phyloP scores from a whole-genome alignment of 2,113 vertebrate genomes.

The Azemiops feae region DNA sequence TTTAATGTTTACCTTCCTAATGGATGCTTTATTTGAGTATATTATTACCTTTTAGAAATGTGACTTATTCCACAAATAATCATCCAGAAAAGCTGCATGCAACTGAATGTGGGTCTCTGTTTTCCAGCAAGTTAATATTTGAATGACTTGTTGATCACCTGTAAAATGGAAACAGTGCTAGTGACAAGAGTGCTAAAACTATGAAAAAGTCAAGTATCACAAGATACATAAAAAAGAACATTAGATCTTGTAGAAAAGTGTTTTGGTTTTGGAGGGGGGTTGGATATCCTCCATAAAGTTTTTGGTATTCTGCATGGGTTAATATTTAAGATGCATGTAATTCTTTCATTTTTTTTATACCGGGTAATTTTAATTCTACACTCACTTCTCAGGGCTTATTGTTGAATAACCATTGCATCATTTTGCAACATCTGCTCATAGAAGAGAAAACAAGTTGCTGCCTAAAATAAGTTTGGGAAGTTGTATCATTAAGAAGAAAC shows the following conservation, averaged over 20 bases:
- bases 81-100: neutral
- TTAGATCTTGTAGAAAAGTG: neutral
- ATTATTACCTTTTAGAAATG: neutral
- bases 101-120: neutral
- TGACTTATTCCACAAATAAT: neutral
- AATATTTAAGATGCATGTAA: neutral
- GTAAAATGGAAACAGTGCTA: neutral
- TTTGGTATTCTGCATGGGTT: neutral
- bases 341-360: neutral
- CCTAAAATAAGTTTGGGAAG: neutral
- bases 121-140: neutral
- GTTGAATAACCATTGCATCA: neutral
- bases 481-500: slow-evolving; percentile 8
- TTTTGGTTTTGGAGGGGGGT: neutral
- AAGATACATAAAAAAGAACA: neutral
- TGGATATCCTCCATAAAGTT: neutral
- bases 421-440: neutral
- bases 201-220: neutral
- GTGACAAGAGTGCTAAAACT: neutral
- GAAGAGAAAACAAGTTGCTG: neutral
- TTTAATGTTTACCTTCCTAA: neutral
- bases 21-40: neutral
- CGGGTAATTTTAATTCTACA: neutral
- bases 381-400: neutral
- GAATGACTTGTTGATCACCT: neutral